Evolutionary conservation across 2,888 invertebrate species (phyloP), one percentile per base, ranked within the genome.

Genomic region (Copidosoma aretas): DNA sequence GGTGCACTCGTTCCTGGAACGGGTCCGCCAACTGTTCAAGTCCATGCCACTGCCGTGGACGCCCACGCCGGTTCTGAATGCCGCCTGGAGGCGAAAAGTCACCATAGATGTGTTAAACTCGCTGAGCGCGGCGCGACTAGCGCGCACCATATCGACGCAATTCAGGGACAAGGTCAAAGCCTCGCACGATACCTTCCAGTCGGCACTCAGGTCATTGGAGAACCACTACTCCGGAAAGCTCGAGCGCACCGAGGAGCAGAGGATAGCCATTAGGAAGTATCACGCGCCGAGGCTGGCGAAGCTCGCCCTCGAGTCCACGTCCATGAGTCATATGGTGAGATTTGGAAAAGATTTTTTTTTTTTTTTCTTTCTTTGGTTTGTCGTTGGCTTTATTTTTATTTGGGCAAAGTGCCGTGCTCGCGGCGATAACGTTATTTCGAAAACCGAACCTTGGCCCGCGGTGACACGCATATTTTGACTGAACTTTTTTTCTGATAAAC

Each of bases 201-300:
- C 89, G 0, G 92, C 93, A 15, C 86, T 95, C 67, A 85, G 89
- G 32, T 88, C 91, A 51, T 84, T 95, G 17, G 91, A 92, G 79
- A 84, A 87, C 46, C 90, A 91, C 74, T 87, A 93, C 67, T 89
- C 89, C 0, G 90, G 89, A 10, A 87, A 92, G 60, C 82, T 95
- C 68, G 92, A 92, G 76, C 90, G 91, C 77, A 93, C 93, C 0
- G 94, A 94, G 77, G 93, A 93, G 73, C 89, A 91, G 76, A 89
- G 93, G 74, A 86, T 91, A 64, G 88, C 90, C 24, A 90, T 93
- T 51, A 86, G 93, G 67, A 94, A 93, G 82, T 88, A 88, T 81
- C 85, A 92, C 79, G 93, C 94, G 0, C 95, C 95, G 0, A 87
- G 89, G 63, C 89, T 95, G 69, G 94, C 95, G 1, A 88, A 92